Conservation (phyloP, 1,140 invertebrate genomes). For the Vanessa tameamea region DNA sequence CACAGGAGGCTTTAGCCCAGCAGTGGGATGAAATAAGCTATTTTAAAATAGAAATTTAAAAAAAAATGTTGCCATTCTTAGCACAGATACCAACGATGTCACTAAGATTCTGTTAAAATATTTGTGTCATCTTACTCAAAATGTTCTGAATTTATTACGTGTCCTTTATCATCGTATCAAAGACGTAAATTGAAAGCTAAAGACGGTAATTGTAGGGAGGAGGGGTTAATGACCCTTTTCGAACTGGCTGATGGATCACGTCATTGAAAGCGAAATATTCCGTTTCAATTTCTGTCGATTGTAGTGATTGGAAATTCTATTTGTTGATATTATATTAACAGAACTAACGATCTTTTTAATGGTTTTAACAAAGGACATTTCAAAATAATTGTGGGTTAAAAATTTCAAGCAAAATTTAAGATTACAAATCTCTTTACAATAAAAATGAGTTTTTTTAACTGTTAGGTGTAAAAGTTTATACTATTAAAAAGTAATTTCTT, state of each 20-base stretch:
- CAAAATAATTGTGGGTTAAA: background rate
- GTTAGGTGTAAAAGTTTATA: no score
- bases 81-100: no score
- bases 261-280: constrained; percentile 58
- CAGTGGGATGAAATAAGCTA: no score
- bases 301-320: constrained; percentile 33
- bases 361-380: background rate
- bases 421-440: background rate
- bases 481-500: no score
- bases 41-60: no score
- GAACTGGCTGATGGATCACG: constrained; percentile 64
- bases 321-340: background rate
- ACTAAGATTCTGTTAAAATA: constrained; percentile 8
- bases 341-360: background rate
- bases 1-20: no score
- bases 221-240: constrained; percentile 70
- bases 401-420: background rate
- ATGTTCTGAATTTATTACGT: constrained; percentile 54
- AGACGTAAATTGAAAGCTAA: constrained; percentile 76
- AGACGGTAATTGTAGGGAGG: constrained; percentile 73
- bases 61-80: no score
- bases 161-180: constrained; percentile 59
- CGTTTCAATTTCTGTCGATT: constrained; percentile 32
- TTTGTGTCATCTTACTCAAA: constrained; percentile 42
- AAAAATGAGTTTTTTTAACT: background rate